Conservation (phyloP, 2,797 vertebrate species). For the Neosilurus mollespiculum region DNA sequence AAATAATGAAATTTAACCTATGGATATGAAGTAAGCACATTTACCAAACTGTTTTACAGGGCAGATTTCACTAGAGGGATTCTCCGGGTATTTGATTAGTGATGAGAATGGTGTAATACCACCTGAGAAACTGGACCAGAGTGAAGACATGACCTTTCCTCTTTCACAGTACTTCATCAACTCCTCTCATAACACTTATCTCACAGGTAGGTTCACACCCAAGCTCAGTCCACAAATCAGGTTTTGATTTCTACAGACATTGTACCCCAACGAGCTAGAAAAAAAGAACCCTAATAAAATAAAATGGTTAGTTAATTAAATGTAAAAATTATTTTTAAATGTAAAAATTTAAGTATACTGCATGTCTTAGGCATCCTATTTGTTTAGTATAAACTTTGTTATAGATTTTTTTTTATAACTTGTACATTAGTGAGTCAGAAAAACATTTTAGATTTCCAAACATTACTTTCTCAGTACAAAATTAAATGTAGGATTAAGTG, state of each 20-base stretch:
- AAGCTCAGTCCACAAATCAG: background rate
- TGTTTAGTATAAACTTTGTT: too few species aligned
- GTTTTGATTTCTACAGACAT: background rate
- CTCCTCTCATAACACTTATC: constrained; percentile 98
- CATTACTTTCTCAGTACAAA: too few species aligned
- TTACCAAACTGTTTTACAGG: constrained; percentile 71
- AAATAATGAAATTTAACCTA: background rate
- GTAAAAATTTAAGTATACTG: background rate
- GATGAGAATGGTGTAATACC: constrained; percentile 94
- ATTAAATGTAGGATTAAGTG: too few species aligned
- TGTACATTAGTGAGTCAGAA: too few species aligned
- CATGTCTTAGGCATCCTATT: too few species aligned
- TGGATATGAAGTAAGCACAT: constrained; percentile 3
- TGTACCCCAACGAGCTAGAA: too few species aligned
- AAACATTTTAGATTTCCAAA: too few species aligned
- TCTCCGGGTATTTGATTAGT: constrained; percentile 88
- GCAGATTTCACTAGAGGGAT: constrained; percentile 88
- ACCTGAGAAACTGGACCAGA: constrained; percentile 96
- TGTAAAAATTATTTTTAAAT: background rate
- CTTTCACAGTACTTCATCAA: constrained; percentile 98
- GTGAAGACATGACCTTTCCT: constrained; percentile 97
- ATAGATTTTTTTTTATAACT: too few species aligned
- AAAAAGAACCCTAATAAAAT: too few species aligned
- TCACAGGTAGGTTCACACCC: constrained; percentile 80
- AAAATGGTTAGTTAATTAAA: background rate